These are phyloP conservation scores for Perca fluviatilis DNA, from an alignment of 2,113 vertebrate species.

Conservation along the genomic window DNA sequence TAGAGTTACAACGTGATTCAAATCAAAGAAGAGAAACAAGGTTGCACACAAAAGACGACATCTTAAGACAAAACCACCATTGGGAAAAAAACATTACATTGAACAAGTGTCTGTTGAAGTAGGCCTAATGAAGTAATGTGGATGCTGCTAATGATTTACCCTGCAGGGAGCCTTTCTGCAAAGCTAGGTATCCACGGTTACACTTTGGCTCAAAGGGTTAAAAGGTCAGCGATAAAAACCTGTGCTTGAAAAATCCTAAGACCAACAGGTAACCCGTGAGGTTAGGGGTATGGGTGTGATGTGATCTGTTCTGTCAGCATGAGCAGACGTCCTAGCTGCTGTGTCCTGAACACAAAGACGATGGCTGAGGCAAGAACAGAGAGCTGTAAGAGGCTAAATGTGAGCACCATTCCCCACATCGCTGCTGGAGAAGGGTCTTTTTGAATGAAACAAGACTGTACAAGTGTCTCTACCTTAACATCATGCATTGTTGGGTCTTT, in stretches of 20 bases:
- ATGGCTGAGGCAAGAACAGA: neutral
- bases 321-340: slow-evolving; percentile 23
- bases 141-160: too few species aligned
- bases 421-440: neutral
- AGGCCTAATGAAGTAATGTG: neutral
- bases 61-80: neutral
- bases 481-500: neutral
- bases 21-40: neutral
- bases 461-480: neutral
- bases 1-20: neutral
- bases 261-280: slow-evolving; percentile 43
- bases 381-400: neutral
- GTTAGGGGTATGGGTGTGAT: slow-evolving; percentile 38
- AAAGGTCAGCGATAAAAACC: neutral
- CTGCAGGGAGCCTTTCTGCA: neutral
- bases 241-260: slow-evolving; percentile 16
- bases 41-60: neutral
- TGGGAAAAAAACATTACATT: neutral
- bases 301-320: slow-evolving; percentile 58
- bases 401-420: neutral
- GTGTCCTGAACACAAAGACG: slow-evolving; percentile 9
- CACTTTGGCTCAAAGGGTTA: neutral
- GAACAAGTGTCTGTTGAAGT: neutral
- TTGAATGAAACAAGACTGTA: neutral
- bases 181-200: neutral